A percentile compares a stretch with the other conserved stretches of the same genome.
These are phyloP conservation scores for Oceanites oceanicus DNA, from an alignment of 2,113 vertebrate genomes.

Conservation along the genomic window DNA sequence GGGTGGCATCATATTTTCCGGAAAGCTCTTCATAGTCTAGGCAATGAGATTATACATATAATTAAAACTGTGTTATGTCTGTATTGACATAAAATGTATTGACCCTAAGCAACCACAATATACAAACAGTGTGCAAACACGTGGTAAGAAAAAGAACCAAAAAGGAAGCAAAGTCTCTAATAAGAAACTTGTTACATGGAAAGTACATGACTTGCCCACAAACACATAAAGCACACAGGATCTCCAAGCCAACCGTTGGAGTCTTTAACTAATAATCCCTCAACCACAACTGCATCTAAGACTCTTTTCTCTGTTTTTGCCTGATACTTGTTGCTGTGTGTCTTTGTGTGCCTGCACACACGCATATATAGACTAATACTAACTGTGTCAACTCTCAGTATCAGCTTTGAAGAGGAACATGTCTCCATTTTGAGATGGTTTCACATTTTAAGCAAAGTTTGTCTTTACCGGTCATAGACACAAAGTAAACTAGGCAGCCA, in stretches of 20 bases:
- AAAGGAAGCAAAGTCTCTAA: neutral
- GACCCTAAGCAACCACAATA: neutral
- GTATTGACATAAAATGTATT: neutral
- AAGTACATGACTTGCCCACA: neutral
- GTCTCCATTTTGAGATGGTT: neutral
- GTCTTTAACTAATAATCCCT: neutral
- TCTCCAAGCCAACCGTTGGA: neutral
- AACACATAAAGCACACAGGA: neutral
- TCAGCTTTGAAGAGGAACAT: neutral
- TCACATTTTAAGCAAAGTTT: neutral
- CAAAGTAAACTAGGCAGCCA: neutral
- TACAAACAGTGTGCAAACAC: neutral
- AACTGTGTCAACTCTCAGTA: neutral
- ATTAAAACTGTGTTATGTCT: neutral
- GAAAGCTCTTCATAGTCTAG: neutral
- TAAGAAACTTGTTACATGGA: neutral
- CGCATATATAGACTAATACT: too few species aligned
- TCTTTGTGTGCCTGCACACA: neutral
- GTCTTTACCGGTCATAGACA: neutral
- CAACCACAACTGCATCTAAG: neutral
- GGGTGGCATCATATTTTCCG: neutral
- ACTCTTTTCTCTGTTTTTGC: neutral
- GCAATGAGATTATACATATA: neutral
- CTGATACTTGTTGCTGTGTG: neutral
- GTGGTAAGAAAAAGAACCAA: neutral